These are phyloP conservation scores for Acrobeloides nanus DNA, from an alignment of 2,888 invertebrate species.

Conservation along the genomic window DNA sequence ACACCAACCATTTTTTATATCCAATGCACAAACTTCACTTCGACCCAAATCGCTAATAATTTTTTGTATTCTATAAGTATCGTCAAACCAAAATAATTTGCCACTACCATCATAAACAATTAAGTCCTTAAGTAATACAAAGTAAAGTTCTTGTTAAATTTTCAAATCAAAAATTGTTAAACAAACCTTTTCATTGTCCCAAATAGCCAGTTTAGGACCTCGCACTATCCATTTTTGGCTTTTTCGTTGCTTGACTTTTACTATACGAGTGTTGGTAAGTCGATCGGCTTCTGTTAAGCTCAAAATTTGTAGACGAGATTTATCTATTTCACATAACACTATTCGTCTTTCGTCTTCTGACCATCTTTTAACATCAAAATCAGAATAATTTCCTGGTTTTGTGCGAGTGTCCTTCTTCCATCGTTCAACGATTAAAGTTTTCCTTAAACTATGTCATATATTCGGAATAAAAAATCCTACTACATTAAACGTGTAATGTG, in stretches of 20 bases:
- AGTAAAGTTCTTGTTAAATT: conserved; percentile 5
- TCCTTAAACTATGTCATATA: conserved; percentile 17
- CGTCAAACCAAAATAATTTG: conserved; percentile 33
- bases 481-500: conserved; percentile 10
- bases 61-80: conserved; percentile 27
- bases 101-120: conserved; percentile 33
- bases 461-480: neutral
- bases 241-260: conserved; percentile 27
- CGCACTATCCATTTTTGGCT: conserved; percentile 35
- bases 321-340: conserved; percentile 29
- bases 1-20: conserved; percentile 26
- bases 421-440: conserved; percentile 23
- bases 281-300: conserved; percentile 18
- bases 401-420: conserved; percentile 9
- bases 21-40: conserved; percentile 26
- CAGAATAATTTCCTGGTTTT: conserved; percentile 23
- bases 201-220: conserved; percentile 28
- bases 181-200: conserved; percentile 19
- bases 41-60: conserved; percentile 31
- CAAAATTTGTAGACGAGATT: conserved; percentile 27
- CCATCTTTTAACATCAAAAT: conserved; percentile 20
- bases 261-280: conserved; percentile 20
- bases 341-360: conserved; percentile 21
- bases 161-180: neutral
- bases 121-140: too few relatives aligned